Conservation (phyloP, 92 coral and sea anemone genomes). For the Hydrozoanthus gracilis region DNA sequence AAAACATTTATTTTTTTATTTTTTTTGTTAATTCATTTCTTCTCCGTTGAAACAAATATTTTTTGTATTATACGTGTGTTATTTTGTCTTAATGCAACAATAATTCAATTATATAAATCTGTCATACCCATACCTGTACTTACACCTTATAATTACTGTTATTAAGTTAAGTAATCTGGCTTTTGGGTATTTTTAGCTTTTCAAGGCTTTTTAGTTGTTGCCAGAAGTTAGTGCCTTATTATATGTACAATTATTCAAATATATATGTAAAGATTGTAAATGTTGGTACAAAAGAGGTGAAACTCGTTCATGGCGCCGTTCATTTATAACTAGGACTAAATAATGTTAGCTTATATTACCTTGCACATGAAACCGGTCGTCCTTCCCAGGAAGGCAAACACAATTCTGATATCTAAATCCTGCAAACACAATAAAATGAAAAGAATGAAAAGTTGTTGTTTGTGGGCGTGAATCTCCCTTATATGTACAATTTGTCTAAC, state of each 20-base stretch:
- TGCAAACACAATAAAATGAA: background rate
- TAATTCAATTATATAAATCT: background rate
- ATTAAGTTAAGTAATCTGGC: too few relatives aligned
- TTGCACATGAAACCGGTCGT: conserved; percentile 42
- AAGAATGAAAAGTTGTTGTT: background rate
- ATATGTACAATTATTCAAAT: too few relatives aligned
- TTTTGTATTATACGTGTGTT: background rate
- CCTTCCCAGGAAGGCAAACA: conserved; percentile 27
- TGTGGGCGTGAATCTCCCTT: too few relatives aligned
- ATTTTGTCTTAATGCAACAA: background rate
- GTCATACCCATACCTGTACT: too few relatives aligned
- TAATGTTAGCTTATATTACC: background rate
- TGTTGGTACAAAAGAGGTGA: too few relatives aligned
- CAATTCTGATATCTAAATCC: conserved; percentile 25
- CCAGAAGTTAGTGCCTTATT: too few relatives aligned
- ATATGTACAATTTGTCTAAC: too few relatives aligned
- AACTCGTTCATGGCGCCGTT: background rate
- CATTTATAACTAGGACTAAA: too few relatives aligned
- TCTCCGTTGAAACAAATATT: background rate
- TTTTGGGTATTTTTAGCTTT: too few relatives aligned
- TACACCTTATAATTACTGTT: too few relatives aligned
- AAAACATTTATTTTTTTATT: background rate
- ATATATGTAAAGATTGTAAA: too few relatives aligned
- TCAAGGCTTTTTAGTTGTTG: too few relatives aligned
- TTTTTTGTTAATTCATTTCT: background rate